phyloP scores from a whole-genome alignment of 2,113 vertebrate species.

The Megalops atlanticus region DNA sequence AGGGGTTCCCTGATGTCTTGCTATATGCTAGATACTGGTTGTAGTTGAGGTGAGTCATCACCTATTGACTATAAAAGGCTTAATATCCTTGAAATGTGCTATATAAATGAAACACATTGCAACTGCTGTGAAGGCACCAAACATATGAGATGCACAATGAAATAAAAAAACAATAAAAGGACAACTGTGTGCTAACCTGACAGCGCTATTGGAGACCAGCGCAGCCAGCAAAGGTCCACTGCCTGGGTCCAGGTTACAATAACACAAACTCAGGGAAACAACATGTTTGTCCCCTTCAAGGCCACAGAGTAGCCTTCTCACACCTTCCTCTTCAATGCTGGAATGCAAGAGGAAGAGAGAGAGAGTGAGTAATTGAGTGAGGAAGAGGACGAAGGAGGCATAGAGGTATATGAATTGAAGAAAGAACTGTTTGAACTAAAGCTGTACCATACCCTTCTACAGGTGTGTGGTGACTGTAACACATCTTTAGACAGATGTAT shows the following conservation, averaged over 20 bases:
- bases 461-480: too few relatives aligned
- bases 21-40: too few relatives aligned
- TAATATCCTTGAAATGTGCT: too few relatives aligned
- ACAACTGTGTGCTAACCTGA: constrained; percentile 47
- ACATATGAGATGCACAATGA: neutral
- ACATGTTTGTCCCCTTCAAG: constrained; percentile 53
- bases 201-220: constrained; percentile 40
- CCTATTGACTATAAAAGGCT: too few relatives aligned
- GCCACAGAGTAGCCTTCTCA: constrained; percentile 50
- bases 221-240: constrained; percentile 47
- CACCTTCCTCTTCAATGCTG: constrained; percentile 58
- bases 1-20: too few relatives aligned
- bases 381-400: neutral
- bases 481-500: neutral
- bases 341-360: constrained; percentile 18
- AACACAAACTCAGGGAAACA: constrained; percentile 57
- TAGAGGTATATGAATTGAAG: too few relatives aligned
- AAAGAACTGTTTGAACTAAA: too few relatives aligned
- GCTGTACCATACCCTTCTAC: too few relatives aligned
- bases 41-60: too few relatives aligned
- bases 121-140: neutral
- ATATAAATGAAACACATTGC: neutral
- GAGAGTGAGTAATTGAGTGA: neutral
- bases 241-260: constrained; percentile 58
- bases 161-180: neutral